Evolutionary conservation across 2,888 invertebrate species (phyloP), one percentile per base, ranked within the genome.

Genomic region (Octonoba sinensis): DNA sequence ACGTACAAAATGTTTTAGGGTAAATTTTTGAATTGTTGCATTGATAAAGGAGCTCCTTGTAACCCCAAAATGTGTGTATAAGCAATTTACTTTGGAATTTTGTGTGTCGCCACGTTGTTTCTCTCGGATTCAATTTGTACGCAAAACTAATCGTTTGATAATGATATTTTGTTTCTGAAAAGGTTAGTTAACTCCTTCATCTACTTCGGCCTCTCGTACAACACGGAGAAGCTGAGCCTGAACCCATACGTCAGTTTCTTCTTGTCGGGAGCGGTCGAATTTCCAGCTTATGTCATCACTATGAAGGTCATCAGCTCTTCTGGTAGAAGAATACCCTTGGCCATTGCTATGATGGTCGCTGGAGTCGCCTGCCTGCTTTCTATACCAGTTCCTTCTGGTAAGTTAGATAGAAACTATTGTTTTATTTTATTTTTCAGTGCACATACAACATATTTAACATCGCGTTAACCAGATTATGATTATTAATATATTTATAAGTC

Each of bases 141-240:
- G n/a, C n/a, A n/a, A n/a, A n/a, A n/a, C n/a, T n/a, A n/a, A n/a
- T n/a, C n/a, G n/a, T n/a, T n/a, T n/a, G n/a, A n/a, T n/a, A 6
- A 36, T 36, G 36, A 11, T 8, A 36, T 8, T 36, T 8, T 36
- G 36, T 36, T 36, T 36, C 36, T 11, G 11, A 36, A 36, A 74
- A 88, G 88, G 88, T 95, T 95, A 87, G 94, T 95, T n/a, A 95
- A 95, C 87, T 93, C 95, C 1, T 91, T 95, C 82, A 94, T 93
- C 0, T 96, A 95, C 88, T 95, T 95, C 86, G 95, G 95, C 0
- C 89, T 96, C 1, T 94, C 95, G 0, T 88, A 96, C 70, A 95
- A 93, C 86, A 92, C 94, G 0, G 94, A 94, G 3, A 93, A 92
- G 86, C 89, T 95, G n/a, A 91, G 92, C 84, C 95, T 94, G 18